Conservation (phyloP, 2,113 vertebrate genomes). For the Notarius lentiginosus region DNA sequence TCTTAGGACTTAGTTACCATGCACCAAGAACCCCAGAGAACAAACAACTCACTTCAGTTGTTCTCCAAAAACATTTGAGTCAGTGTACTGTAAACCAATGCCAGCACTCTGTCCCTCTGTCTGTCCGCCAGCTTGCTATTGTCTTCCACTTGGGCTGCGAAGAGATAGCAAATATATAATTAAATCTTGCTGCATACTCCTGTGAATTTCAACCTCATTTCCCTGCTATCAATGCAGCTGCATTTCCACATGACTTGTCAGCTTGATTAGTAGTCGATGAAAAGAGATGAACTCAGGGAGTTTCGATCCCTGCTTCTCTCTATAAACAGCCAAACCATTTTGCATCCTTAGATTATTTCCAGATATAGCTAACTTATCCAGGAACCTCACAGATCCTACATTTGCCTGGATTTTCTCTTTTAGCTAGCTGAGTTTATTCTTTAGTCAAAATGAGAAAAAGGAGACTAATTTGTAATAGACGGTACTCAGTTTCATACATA, state of each 20-base stretch:
- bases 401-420: slow-evolving; percentile 13
- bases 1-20: slow-evolving; percentile 26
- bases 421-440: neutral
- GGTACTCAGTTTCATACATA: neutral
- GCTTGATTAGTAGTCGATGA: slow-evolving; percentile 60
- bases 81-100: slow-evolving; percentile 19
- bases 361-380: slow-evolving; percentile 45
- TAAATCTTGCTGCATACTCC: slow-evolving; percentile 51
- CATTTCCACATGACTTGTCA: slow-evolving; percentile 58
- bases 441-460: slow-evolving; percentile 1
- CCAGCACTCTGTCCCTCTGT: neutral
- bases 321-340: slow-evolving; percentile 38
- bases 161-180: slow-evolving; percentile 56
- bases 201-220: slow-evolving; percentile 48
- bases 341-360: slow-evolving; percentile 46
- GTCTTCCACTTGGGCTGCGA: slow-evolving; percentile 54
- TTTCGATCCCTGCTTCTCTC: slow-evolving; percentile 48
- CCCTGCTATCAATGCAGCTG: slow-evolving; percentile 43
- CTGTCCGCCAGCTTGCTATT: slow-evolving; percentile 43
- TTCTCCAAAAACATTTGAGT: slow-evolving; percentile 23
- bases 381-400: slow-evolving; percentile 5
- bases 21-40: neutral
- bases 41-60: slow-evolving; percentile 12
- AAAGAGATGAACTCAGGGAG: slow-evolving; percentile 57
- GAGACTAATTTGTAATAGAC: neutral